Evolutionary conservation across 2,797 vertebrate genomes (phyloP).

Genomic region (Chelidonichthys spinosus): DNA sequence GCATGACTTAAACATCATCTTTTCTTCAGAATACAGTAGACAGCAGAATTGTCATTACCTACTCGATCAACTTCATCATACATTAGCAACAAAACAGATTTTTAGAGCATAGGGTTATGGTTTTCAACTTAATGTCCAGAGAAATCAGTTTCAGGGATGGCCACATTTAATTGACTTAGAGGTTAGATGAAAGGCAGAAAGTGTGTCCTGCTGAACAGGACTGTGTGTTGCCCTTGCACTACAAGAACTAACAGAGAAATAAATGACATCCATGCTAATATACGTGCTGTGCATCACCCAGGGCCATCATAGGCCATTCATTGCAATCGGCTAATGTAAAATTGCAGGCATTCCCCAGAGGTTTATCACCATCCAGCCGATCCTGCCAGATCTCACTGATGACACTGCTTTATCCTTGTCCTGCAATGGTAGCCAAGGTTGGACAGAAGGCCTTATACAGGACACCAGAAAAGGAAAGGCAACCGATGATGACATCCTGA

Average conservation of each 20-base stretch:
- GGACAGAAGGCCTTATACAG: not conserved
- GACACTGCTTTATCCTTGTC: constrained; percentile 9
- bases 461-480: constrained; percentile 2
- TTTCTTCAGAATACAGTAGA: constrained; percentile 10
- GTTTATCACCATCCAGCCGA: constrained; percentile 43
- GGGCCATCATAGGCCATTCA: constrained; percentile 51
- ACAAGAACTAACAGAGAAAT: constrained; percentile 52
- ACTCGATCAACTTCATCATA: constrained; percentile 9
- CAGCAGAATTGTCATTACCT: constrained; percentile 20
- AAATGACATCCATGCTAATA: constrained; percentile 53
- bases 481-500: not conserved
- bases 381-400: constrained; percentile 46
- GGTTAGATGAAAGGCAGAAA: constrained; percentile 28
- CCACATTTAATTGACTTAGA: constrained; percentile 11
- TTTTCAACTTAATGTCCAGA: constrained; percentile 4
- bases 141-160: constrained; percentile 2
- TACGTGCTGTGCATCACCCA: constrained; percentile 57
- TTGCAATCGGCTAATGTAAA: constrained; percentile 67
- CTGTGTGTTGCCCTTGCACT: constrained; percentile 34
- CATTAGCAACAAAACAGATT: not conserved
- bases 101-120: too few species aligned
- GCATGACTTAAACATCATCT: constrained; percentile 31
- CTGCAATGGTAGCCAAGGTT: constrained; percentile 19
- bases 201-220: constrained; percentile 31
- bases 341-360: constrained; percentile 65